Evolutionary conservation across 2,113 vertebrate species (phyloP).

Genomic region (Tragelaphus strepsiceros): DNA sequence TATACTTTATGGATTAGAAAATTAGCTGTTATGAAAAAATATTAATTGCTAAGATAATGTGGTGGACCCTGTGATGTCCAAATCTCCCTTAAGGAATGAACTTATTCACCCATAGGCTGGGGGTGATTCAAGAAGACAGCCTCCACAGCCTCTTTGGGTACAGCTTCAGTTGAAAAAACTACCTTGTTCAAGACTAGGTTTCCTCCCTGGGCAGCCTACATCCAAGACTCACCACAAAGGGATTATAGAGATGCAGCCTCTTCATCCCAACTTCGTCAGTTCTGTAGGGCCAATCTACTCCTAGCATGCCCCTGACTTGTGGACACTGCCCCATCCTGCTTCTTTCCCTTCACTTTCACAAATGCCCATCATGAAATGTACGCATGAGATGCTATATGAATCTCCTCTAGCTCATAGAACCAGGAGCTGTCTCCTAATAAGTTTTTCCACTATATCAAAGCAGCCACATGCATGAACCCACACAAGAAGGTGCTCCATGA

Average conservation of each 20-base stretch:
- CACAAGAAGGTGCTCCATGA: background rate
- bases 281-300: background rate
- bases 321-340: background rate
- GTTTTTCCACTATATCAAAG: background rate
- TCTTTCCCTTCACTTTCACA: background rate
- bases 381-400: background rate
- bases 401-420: background rate
- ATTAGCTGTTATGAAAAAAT: background rate
- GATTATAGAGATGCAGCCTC: background rate
- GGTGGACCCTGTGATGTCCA: background rate
- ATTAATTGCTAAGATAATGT: background rate
- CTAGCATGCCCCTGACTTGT: accelerated
- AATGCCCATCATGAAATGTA: background rate
- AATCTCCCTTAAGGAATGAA: background rate
- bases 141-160: background rate
- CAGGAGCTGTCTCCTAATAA: background rate
- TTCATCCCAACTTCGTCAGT: background rate
- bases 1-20: background rate
- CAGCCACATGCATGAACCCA: background rate
- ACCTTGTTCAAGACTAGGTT: background rate
- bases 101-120: background rate
- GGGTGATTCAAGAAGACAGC: background rate
- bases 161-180: background rate
- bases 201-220: background rate
- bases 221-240: background rate